phyloP scores from a whole-genome alignment of 1,140 invertebrate genomes.

The Euwallacea similis region DNA sequence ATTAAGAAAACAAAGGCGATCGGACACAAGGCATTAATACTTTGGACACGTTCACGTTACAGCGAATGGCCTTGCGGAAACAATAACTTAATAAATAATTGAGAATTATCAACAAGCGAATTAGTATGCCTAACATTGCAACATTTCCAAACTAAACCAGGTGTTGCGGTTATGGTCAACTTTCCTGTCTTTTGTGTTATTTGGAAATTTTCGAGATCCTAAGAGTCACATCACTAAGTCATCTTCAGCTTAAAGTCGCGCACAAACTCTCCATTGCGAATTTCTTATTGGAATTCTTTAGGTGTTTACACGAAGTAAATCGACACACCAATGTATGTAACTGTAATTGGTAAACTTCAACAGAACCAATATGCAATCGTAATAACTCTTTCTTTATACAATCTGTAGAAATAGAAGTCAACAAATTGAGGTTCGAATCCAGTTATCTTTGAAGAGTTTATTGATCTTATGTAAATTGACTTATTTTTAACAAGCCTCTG shows the following conservation, averaged over 20 bases:
- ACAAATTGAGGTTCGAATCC: background rate
- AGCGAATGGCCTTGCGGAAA: constrained; percentile 15
- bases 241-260: too few species aligned
- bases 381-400: too few species aligned
- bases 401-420: too few species aligned
- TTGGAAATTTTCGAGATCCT: too few species aligned
- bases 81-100: constrained; percentile 22
- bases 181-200: too few species aligned
- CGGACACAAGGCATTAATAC: background rate
- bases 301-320: too few species aligned
- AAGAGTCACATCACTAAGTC: too few species aligned
- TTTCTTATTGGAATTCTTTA: too few species aligned
- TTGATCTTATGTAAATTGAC: constrained; percentile 8
- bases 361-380: background rate
- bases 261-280: too few species aligned
- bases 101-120: constrained; percentile 3
- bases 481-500: constrained; percentile 8
- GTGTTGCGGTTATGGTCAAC: background rate
- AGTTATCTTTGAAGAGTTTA: constrained; percentile 6
- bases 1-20: constrained; percentile 5
- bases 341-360: too few species aligned
- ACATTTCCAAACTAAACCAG: constrained; percentile 11
- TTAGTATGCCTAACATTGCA: constrained; percentile 9
- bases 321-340: too few species aligned
- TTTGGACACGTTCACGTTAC: constrained; percentile 6